Conservation (phyloP, 1,140 invertebrate species). For the Muscidifurax raptorellus region DNA sequence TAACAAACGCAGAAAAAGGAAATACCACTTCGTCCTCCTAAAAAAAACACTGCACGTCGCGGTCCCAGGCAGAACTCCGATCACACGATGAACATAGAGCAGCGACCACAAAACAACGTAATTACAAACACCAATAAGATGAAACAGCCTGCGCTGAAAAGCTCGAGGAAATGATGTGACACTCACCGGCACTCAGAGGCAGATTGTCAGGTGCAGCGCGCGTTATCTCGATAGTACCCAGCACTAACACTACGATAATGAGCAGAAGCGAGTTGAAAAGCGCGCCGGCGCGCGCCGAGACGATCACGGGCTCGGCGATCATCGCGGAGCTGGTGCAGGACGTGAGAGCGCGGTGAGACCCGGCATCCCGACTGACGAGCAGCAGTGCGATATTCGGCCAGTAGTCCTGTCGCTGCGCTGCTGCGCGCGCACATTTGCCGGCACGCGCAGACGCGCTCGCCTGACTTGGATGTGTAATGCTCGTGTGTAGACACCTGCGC, state of each 20-base stretch:
- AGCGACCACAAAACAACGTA: not conserved
- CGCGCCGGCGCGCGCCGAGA: conserved; percentile 57
- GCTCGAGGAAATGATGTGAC: conserved; percentile 9
- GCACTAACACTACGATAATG: conserved; percentile 13
- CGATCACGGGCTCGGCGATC: conserved; percentile 63
- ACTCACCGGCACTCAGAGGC: conserved; percentile 69
- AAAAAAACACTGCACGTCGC: too few species aligned
- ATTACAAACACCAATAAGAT: too few species aligned
- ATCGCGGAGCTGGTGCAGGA: conserved; percentile 65
- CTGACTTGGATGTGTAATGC: conserved; percentile 19
- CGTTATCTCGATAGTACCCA: conserved; percentile 55
- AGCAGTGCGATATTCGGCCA: conserved; percentile 30
- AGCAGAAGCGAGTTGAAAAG: conserved; percentile 51
- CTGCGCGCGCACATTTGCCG: conserved; percentile 32
- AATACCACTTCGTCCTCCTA: too few species aligned
- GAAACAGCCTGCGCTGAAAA: too few species aligned
- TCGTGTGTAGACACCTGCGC: conserved; percentile 46
- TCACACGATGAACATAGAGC: too few species aligned
- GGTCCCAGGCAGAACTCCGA: too few species aligned
- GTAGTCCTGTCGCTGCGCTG: conserved; percentile 33
- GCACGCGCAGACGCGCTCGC: conserved; percentile 59
- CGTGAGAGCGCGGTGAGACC: conserved; percentile 66
- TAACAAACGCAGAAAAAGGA: too few species aligned
- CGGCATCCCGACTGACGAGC: conserved; percentile 74
- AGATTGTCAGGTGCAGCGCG: conserved; percentile 63